These are phyloP conservation scores for Diplazon laetatorius DNA, from an alignment of 2,888 invertebrate species.

Conservation along the genomic window DNA sequence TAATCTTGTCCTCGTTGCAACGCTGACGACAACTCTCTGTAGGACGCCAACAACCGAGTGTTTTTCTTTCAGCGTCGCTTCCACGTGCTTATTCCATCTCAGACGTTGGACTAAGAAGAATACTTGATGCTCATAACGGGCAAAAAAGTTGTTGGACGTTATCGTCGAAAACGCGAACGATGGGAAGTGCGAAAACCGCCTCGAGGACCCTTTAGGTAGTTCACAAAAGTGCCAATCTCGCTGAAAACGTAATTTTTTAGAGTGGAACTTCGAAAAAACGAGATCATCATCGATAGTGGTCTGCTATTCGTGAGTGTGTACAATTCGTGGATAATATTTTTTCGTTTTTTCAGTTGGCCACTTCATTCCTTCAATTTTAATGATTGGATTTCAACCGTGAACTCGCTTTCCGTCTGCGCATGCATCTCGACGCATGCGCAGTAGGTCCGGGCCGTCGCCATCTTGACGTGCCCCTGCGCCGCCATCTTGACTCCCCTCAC, in stretches of 20 bases:
- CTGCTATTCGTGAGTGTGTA: too few relatives aligned
- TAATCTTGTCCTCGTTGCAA: slow-evolving; percentile 44
- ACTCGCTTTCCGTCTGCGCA: too few relatives aligned
- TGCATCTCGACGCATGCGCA: too few relatives aligned
- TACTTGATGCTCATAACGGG: background rate
- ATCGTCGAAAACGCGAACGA: slow-evolving; percentile 4
- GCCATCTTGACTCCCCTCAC: too few relatives aligned
- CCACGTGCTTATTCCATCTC: slow-evolving; percentile 10
- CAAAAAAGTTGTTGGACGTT: slow-evolving; percentile 43
- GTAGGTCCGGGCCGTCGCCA: too few relatives aligned
- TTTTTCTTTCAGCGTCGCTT: slow-evolving; percentile 14
- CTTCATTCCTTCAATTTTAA: too few relatives aligned
- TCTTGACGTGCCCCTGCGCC: too few relatives aligned
- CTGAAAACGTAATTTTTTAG: background rate
- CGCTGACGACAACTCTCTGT: slow-evolving; percentile 26
- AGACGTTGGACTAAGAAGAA: background rate
- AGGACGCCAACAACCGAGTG: slow-evolving; percentile 19
- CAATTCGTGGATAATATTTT: too few relatives aligned
- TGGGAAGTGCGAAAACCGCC: slow-evolving; percentile 40
- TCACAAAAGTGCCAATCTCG: background rate
- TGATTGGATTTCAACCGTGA: too few relatives aligned
- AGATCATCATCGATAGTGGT: too few relatives aligned
- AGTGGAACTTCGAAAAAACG: too few relatives aligned
- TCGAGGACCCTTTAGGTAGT: slow-evolving; percentile 34
- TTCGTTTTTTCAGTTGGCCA: too few relatives aligned